Evolutionary conservation across 2,113 vertebrate genomes (phyloP).

Genomic region (Myrmecobius fasciatus): DNA sequence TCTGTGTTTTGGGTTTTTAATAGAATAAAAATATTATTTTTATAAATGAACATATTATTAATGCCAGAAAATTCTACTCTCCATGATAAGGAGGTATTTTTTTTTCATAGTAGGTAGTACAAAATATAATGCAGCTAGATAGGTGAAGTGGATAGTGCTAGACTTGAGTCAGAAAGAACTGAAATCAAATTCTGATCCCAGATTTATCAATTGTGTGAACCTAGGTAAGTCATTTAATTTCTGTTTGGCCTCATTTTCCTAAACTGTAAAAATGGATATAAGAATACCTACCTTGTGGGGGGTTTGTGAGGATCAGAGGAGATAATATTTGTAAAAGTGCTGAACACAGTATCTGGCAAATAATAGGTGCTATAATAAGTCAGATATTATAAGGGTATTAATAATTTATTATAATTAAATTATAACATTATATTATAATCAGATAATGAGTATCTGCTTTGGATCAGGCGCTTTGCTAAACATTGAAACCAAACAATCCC

Average conservation of each 20-base stretch:
- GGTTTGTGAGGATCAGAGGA: neutral
- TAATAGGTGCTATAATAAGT: neutral
- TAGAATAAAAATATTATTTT: neutral
- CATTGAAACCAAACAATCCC: neutral
- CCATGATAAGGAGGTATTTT: neutral
- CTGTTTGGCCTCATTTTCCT: neutral
- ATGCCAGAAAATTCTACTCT: neutral
- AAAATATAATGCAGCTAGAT: neutral
- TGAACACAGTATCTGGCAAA: neutral
- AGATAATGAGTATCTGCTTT: neutral
- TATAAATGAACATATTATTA: neutral
- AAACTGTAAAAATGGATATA: neutral
- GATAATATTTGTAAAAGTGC: neutral
- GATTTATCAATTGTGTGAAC: neutral
- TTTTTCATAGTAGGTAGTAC: neutral
- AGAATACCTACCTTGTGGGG: neutral
- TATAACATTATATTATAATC: too few species aligned
- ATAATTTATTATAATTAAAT: neutral
- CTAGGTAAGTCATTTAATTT: too few species aligned
- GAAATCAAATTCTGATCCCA: neutral
- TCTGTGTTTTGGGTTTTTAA: neutral
- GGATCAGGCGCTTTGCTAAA: neutral
- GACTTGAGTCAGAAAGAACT: neutral
- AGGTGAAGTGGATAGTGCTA: neutral
- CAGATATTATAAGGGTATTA: neutral